A percentile compares a stretch with the other conserved stretches of the same genome.
These are phyloP conservation scores for Puffinus mauretanicus DNA, from an alignment of 2,113 vertebrate genomes.

Conservation along the genomic window DNA sequence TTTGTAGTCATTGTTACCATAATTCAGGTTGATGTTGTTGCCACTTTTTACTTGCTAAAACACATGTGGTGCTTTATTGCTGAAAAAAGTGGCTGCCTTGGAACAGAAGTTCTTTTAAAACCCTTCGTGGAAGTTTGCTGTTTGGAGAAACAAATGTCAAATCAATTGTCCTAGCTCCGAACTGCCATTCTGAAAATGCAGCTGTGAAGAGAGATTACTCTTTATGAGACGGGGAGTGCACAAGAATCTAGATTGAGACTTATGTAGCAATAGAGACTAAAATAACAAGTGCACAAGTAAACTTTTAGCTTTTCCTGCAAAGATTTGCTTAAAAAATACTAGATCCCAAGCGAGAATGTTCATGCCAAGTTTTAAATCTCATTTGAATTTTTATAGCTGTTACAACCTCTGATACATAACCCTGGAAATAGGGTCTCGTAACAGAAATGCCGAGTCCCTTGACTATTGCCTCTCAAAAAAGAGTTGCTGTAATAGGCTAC, in stretches of 20 bases:
- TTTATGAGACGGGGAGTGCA: fast-evolving
- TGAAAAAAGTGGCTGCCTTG: not conserved
- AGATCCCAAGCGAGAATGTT: not conserved
- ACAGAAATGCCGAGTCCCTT: constrained; percentile 19
- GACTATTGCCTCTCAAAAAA: not conserved
- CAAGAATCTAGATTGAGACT: not conserved
- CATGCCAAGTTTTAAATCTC: constrained; percentile 17
- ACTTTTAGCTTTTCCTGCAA: constrained; percentile 17
- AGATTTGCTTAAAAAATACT: constrained; percentile 27
- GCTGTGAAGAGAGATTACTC: not conserved
- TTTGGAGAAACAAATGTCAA: constrained; percentile 32
- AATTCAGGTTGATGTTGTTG: constrained; percentile 55
- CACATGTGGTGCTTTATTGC: constrained; percentile 31
- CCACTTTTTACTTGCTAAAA: constrained; percentile 53
- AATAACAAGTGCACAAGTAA: constrained; percentile 26
- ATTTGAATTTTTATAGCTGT: constrained; percentile 55
- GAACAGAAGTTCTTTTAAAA: constrained; percentile 49
- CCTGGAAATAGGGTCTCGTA: not conserved
- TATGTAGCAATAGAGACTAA: not conserved
- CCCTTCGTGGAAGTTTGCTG: not conserved
- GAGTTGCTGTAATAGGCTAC: not conserved
- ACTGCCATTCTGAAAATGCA: not conserved
- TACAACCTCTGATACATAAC: constrained; percentile 26
- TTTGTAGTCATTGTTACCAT: constrained; percentile 19
- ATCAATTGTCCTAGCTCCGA: not conserved